Conservation (phyloP, 1,140 invertebrate species). For the Bombyx mandarina region DNA sequence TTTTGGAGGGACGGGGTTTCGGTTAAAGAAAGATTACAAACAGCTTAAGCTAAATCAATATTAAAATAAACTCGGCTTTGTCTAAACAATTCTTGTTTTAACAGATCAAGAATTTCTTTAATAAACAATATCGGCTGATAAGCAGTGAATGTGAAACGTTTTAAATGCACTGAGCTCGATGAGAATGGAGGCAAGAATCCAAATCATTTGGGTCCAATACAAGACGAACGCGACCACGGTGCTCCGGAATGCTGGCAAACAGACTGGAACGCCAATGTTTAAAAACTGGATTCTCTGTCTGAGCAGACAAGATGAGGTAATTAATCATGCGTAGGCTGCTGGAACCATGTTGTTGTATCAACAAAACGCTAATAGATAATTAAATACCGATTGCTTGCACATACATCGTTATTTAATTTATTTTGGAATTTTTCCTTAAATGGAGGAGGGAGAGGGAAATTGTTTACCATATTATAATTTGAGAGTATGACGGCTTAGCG, state of each 20-base stretch:
- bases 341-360: background rate
- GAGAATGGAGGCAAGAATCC: conserved; percentile 19
- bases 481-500: too few species aligned
- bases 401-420: too few species aligned
- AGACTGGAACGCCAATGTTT: conserved; percentile 36
- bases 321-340: background rate
- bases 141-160: conserved; percentile 9
- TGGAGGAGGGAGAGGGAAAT: too few species aligned
- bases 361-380: too few species aligned
- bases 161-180: conserved; percentile 10
- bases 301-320: conserved; percentile 3
- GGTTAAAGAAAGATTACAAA: too few species aligned
- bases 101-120: conserved; percentile 1
- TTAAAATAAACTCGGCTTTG: background rate
- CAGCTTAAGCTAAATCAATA: too few species aligned
- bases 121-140: conserved; percentile 8
- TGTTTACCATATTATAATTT: too few species aligned
- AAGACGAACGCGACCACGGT: conserved; percentile 22
- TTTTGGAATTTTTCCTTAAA: too few species aligned
- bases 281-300: conserved; percentile 18
- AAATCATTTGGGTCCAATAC: conserved; percentile 23
- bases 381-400: too few species aligned
- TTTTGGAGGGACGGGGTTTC: conserved; percentile 14
- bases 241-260: conserved; percentile 29
- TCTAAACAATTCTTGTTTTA: background rate